Conservation (phyloP, 2,888 invertebrate species). For the Clunio marinus region DNA sequence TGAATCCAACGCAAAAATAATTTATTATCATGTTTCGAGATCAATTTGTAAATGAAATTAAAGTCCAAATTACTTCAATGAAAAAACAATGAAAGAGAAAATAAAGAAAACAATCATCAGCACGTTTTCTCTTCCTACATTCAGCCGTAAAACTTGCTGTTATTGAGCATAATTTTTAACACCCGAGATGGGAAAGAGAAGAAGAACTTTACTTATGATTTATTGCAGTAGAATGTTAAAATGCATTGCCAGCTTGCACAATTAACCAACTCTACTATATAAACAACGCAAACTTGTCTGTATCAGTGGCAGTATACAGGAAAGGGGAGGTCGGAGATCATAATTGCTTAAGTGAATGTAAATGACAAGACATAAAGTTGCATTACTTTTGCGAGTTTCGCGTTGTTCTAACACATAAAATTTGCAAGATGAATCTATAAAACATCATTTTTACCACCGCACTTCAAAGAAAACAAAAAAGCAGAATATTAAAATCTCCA, state of each 20-base stretch:
- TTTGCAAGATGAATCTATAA: too few relatives aligned
- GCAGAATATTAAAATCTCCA: too few relatives aligned
- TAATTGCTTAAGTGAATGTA: too few relatives aligned
- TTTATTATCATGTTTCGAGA: conserved; percentile 29
- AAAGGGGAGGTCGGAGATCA: neutral
- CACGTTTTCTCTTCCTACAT: neutral
- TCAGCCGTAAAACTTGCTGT: conserved; percentile 11
- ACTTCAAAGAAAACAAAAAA: neutral
- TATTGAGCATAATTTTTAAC: conserved; percentile 32
- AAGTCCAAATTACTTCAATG: neutral
- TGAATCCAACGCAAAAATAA: conserved; percentile 8
- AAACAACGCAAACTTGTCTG: neutral
- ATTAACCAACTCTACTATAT: neutral
- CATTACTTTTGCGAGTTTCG: too few relatives aligned
- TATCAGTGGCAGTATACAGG: neutral
- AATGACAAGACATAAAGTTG: too few relatives aligned
- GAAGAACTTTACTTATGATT: neutral
- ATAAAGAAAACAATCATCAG: conserved; percentile 15
- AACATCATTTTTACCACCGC: too few relatives aligned
- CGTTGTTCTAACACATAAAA: too few relatives aligned
- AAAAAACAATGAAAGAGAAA: neutral
- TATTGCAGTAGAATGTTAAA: too few relatives aligned
- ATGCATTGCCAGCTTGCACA: too few relatives aligned
- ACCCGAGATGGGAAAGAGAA: neutral
- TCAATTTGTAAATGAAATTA: conserved; percentile 30